These are phyloP conservation scores for Catocala nupta DNA, from an alignment of 2,888 invertebrate species.

Conservation along the genomic window DNA sequence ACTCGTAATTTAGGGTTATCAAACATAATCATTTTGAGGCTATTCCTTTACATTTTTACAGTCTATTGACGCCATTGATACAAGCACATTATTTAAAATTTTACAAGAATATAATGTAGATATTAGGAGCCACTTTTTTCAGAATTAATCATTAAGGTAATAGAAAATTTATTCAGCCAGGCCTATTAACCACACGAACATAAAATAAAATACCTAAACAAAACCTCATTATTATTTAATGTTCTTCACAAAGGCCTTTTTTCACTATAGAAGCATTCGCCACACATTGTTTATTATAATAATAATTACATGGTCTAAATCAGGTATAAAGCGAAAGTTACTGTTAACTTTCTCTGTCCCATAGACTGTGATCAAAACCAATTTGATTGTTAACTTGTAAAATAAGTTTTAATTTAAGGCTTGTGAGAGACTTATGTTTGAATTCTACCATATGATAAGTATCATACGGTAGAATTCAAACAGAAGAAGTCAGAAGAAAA, in stretches of 20 bases:
- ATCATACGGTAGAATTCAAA: too few relatives aligned
- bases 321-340: conserved; percentile 40
- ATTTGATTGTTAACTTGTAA: conserved; percentile 50
- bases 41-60: too few relatives aligned
- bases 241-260: not conserved
- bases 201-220: not conserved
- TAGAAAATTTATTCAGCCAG: not conserved
- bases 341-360: conserved; percentile 37
- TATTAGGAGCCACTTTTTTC: too few relatives aligned
- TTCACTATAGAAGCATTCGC: not conserved
- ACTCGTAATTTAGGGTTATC: too few relatives aligned
- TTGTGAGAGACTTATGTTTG: not conserved
- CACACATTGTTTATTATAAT: not conserved
- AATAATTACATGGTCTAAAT: conserved; percentile 20
- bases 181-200: too few relatives aligned
- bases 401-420: conserved; percentile 38
- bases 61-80: too few relatives aligned
- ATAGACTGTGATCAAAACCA: conserved; percentile 43
- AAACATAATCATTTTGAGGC: too few relatives aligned
- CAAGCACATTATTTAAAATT: too few relatives aligned
- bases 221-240: conserved; percentile 4
- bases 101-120: too few relatives aligned
- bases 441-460: too few relatives aligned
- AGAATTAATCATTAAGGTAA: too few relatives aligned
- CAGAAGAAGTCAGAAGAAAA: too few relatives aligned